Evolutionary conservation across 2,113 vertebrate genomes (phyloP), one percentile per base, ranked within the genome.

Genomic region (Notothenia rossii): DNA sequence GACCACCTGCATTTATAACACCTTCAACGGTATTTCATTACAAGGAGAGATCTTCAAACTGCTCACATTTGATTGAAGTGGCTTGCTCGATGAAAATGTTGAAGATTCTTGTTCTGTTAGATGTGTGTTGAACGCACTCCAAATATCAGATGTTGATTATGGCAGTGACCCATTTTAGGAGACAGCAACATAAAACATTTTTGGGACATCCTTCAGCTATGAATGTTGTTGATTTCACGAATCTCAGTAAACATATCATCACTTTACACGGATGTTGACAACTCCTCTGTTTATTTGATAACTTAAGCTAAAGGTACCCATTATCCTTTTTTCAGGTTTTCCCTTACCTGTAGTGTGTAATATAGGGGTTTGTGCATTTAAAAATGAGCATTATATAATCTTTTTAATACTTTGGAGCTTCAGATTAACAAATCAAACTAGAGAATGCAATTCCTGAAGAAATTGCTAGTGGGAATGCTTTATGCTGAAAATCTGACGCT

Each of bases 1-100:
- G 82, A 48, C 64, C 73, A 81, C 33, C 76, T 72, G 69, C 20
- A 36, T 78, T 76, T 51, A 85, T 70, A 40, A 88, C 79, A 58
- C 55, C 62, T 75, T 88, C 75, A 90, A 90, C 50, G 77, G 14
- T 83, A 86, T 80, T 71, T 79, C 84, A 86, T 71, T 46, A 15
- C 50, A 22, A 78, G 25, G 51, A 54, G 43, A 46, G 5, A 68
- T 69, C 77, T 85, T 86, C 80, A 88, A 91, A 81, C 55, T 77
- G 71, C 46, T 20, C 29, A 33, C 22, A 29, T 65, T 46, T 13
- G 7, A 66, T 62, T 74, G 61, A 85, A 78, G 79, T 33, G 17
- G n/a, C 7, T 50, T 56, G 25, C 62, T 72, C 43, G 36, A 72
- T 79, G 74, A 25, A 77, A 65, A 75, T 65, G 55, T 17, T 53